Evolutionary conservation across 2,113 vertebrate genomes (phyloP), one percentile per base, ranked within the genome.

Genomic region (Callithrix jacchus): DNA sequence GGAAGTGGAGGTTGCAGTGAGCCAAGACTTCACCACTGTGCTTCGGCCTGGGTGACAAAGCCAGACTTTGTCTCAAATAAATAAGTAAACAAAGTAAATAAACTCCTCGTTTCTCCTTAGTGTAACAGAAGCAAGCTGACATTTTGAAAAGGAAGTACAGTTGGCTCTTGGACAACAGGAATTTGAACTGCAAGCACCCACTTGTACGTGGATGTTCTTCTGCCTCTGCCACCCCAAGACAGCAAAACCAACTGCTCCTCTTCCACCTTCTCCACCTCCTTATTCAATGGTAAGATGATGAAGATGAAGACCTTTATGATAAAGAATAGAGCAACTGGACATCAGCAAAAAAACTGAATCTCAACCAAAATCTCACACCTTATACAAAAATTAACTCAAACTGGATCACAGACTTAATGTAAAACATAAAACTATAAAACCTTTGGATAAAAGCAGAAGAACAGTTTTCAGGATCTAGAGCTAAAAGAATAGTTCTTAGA

Each of bases 61-160:
- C 12, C 61, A 64, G 61, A 64, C 11, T 30, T 27, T 64, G 5
- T 64, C 61, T 64, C 27, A 30, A 30, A 64, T 64, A 13, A 64
- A 64, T 64, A 64, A 64, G 27, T 30, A 30, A 64, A 13, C 27
- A 64, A 64, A 27, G 61, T 64, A 30, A 64, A 64, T 64, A 30
- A 64, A 88, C 42, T 71, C 30, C 52, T 76, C 86, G 8, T 8
- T 64, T 89, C 42, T 74, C 74, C 73, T 54, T 80, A 87, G 58
- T 70, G 87, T 90, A 94, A 87, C 13, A 8, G 35, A 91, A 37
- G 81, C 47, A 93, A 93, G 27, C 54, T 90, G 54, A 91, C 66
- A 81, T 85, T 96, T 94, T 83, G 32, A 91, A 94, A 79, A 88
- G 47, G 25, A 97, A 88, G 9, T 85, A n/a, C 71, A 85, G 76